A percentile compares a stretch with the other conserved stretches of the same genome.
Evolutionary conservation across 2,113 vertebrate species (phyloP).

Genomic region (Eptesicus fuscus): DNA sequence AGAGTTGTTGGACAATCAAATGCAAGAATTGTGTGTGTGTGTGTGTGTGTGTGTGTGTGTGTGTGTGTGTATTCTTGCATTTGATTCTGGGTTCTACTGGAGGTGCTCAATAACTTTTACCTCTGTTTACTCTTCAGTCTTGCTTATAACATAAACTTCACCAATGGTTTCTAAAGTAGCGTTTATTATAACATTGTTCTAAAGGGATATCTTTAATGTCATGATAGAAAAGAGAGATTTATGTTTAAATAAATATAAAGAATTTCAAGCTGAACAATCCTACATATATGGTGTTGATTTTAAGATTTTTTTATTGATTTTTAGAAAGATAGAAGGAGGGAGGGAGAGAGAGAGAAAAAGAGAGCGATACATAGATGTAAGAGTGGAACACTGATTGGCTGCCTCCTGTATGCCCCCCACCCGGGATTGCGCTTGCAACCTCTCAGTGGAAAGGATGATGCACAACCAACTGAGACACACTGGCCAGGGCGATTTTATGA

Average conservation of each 20-base stretch:
- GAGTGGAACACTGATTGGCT: too few relatives aligned
- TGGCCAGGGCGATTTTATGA: too few relatives aligned
- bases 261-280: neutral
- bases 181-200: neutral
- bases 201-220: neutral
- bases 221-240: neutral
- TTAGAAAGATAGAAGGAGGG: too few relatives aligned
- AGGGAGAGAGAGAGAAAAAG: too few relatives aligned
- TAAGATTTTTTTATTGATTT: neutral
- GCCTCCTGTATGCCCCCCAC: too few relatives aligned
- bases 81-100: neutral
- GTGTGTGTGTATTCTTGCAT: fast-evolving
- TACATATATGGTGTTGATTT: neutral
- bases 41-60: neutral
- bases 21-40: too few relatives aligned
- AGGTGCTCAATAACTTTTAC: neutral
- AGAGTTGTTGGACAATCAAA: neutral
- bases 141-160: neutral
- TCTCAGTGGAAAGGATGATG: too few relatives aligned
- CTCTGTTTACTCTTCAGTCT: neutral
- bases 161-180: neutral
- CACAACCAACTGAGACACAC: too few relatives aligned
- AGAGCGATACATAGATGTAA: too few relatives aligned
- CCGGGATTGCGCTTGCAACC: too few relatives aligned
- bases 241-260: neutral